Percentiles rank a stretch among this genome's conserved stretches.
phyloP scores from a whole-genome alignment of 2,888 invertebrate genomes.

The Melinaea marsaeus region DNA sequence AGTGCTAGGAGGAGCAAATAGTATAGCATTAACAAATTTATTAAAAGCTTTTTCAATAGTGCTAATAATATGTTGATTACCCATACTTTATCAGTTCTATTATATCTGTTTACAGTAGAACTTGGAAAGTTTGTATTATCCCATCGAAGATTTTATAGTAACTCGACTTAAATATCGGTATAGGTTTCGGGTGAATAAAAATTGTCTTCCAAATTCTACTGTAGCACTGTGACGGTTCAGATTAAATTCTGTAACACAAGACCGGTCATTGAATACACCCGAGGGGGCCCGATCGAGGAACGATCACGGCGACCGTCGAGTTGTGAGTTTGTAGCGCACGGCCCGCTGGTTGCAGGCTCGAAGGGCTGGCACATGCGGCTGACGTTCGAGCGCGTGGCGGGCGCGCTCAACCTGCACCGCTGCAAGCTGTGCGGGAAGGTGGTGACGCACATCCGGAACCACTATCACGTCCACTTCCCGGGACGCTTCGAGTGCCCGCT shows the following conservation, averaged over 20 bases:
- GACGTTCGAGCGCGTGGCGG: constrained; percentile 95
- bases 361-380: constrained; percentile 97
- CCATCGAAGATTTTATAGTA: not conserved
- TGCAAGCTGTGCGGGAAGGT: constrained; percentile 96
- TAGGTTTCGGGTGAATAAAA: not conserved
- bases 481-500: constrained; percentile 94
- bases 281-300: constrained; percentile 21
- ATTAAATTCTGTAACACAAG: constrained; percentile 13
- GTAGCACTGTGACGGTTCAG: constrained; percentile 17
- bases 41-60: constrained; percentile 55
- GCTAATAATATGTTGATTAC: constrained; percentile 48
- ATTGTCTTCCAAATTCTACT: constrained; percentile 25
- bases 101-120: constrained; percentile 36
- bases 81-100: constrained; percentile 6
- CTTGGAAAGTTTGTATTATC: constrained; percentile 26
- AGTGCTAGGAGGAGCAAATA: constrained; percentile 70
- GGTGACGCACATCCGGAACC: constrained; percentile 95
- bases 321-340: constrained; percentile 42
- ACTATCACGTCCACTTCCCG: constrained; percentile 96
- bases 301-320: constrained; percentile 16
- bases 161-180: no score
- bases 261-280: constrained; percentile 14
- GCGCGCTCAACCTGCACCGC: constrained; percentile 94
- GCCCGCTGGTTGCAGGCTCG: constrained; percentile 89
- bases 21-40: constrained; percentile 62